A percentile compares a stretch with the other conserved stretches of the same genome.
Evolutionary conservation across 2,888 invertebrate genomes (phyloP).

Genomic region (Piscicola geometra): DNA sequence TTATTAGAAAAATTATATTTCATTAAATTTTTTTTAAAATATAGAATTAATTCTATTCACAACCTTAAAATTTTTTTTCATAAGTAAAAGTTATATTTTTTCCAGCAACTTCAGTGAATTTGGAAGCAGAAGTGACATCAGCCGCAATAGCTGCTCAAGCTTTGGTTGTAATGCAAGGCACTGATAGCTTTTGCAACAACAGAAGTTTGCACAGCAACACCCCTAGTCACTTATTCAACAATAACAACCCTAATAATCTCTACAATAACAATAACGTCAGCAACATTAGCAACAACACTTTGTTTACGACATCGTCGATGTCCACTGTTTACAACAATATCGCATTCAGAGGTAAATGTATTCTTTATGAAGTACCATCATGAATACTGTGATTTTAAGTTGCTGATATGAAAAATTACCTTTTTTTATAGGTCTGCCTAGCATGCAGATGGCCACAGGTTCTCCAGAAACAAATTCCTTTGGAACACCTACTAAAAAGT

Average conservation of each 20-base stretch:
- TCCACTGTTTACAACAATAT: not conserved
- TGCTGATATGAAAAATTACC: too few species aligned
- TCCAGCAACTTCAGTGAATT: slow-evolving; percentile 27
- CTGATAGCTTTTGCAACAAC: not conserved
- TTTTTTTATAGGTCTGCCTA: too few species aligned
- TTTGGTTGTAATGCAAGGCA: not conserved
- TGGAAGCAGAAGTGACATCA: slow-evolving; percentile 29
- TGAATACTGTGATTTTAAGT: too few species aligned
- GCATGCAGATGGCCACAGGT: too few species aligned
- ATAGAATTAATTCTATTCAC: too few species aligned
- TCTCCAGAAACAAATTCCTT: too few species aligned
- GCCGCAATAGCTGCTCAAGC: slow-evolving; percentile 31
- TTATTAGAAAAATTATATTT: too few species aligned
- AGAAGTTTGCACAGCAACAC: not conserved
- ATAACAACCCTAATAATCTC: not conserved
- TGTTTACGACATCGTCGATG: slow-evolving; percentile 7
- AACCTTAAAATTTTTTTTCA: too few species aligned
- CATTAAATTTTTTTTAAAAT: too few species aligned
- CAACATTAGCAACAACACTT: slow-evolving; percentile 12
- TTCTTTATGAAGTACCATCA: too few species aligned
- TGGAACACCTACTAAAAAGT: too few species aligned
- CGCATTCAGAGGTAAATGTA: not conserved
- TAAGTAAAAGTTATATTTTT: too few species aligned
- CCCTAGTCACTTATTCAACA: not conserved
- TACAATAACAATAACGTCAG: slow-evolving; percentile 12